These are phyloP conservation scores for Arctopsyche grandis DNA, from an alignment of 1,140 invertebrate genomes.

Conservation along the genomic window DNA sequence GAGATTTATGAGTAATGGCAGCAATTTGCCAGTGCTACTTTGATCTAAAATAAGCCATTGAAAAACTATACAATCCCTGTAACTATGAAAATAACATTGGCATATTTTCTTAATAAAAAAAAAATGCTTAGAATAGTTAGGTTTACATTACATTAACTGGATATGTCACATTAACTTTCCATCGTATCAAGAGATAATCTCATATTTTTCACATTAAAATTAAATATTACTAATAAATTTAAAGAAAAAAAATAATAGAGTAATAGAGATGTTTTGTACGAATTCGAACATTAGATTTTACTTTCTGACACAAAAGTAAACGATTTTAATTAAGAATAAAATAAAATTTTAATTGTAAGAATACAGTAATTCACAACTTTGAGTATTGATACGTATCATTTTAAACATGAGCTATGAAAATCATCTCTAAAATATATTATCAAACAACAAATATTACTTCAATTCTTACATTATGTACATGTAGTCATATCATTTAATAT, in stretches of 20 bases:
- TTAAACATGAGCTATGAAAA: conserved; percentile 54
- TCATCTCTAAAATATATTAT: conserved; percentile 53
- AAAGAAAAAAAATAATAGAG: neutral
- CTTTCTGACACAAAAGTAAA: neutral
- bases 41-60: conserved; percentile 49
- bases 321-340: conserved; percentile 24
- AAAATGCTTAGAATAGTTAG: conserved; percentile 52
- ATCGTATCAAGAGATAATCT: conserved; percentile 53
- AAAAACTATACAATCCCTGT: conserved; percentile 53
- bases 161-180: conserved; percentile 55
- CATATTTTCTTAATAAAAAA: conserved; percentile 51
- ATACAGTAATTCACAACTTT: conserved; percentile 53
- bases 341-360: conserved; percentile 8
- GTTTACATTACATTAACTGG: conserved; percentile 52
- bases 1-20: conserved; percentile 44
- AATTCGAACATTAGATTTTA: neutral
- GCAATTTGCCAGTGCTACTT: conserved; percentile 42
- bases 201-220: conserved; percentile 24
- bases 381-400: conserved; percentile 55
- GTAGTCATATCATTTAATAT: conserved; percentile 36
- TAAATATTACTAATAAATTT: conserved; percentile 10
- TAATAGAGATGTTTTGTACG: conserved; percentile 7
- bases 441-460: conserved; percentile 51
- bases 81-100: conserved; percentile 54
- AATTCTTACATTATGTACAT: conserved; percentile 54